phyloP scores from a whole-genome alignment of 2,113 vertebrate species.

The Chamaetylas fuelleborni region DNA sequence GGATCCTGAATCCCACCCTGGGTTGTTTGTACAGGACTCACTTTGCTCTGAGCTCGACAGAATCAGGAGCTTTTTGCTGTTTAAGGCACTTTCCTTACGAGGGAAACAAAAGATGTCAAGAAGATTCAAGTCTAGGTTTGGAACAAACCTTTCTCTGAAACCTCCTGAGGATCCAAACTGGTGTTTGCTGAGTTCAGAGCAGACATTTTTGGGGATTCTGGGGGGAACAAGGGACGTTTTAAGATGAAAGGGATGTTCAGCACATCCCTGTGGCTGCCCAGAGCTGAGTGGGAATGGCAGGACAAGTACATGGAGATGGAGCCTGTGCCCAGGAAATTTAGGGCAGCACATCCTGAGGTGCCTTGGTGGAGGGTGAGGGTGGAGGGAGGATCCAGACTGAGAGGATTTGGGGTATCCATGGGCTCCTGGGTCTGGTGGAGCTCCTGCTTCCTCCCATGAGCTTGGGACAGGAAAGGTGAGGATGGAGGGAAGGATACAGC shows the following conservation, averaged over 20 bases:
- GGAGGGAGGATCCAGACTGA: background rate
- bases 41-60: background rate
- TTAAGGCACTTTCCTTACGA: background rate
- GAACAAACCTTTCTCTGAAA: background rate
- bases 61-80: background rate
- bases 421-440: background rate
- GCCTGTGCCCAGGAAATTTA: background rate
- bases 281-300: slow-evolving; percentile 3
- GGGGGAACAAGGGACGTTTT: background rate
- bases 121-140: background rate
- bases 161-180: background rate
- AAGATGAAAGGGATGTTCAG: background rate
- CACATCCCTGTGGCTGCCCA: background rate
- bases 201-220: background rate
- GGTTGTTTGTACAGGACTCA: background rate
- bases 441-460: fast-evolving
- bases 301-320: fast-evolving
- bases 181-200: background rate
- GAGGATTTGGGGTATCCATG: background rate
- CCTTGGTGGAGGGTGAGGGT: background rate
- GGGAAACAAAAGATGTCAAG: background rate
- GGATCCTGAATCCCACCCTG: background rate
- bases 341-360: background rate
- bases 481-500: too few species aligned
- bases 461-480: background rate